Percentiles rank a stretch among this genome's conserved stretches.
These are phyloP conservation scores for Silurus asotus DNA, from an alignment of 2,113 vertebrate species.

Conservation along the genomic window DNA sequence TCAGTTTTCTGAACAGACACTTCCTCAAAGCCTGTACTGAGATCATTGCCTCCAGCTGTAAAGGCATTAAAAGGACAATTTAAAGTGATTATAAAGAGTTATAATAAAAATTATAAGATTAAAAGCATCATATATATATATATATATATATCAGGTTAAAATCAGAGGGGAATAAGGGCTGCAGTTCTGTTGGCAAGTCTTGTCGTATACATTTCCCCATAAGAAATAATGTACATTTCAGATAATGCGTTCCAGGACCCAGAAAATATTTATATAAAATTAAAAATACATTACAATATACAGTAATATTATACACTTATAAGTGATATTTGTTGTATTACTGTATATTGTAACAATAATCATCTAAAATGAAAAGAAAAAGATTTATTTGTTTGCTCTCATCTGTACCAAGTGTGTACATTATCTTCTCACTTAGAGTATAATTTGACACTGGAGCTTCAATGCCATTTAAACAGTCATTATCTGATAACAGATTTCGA, in stretches of 20 bases:
- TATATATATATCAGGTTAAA: not conserved
- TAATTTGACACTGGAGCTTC: not conserved
- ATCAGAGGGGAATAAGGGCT: not conserved
- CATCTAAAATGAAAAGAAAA: no score
- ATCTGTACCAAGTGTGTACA: not conserved
- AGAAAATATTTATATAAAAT: no score
- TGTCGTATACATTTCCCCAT: not conserved
- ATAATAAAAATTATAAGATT: not conserved
- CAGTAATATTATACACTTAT: no score
- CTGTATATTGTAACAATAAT: no score
- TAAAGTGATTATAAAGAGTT: not conserved
- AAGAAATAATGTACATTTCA: no score
- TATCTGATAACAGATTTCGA: not conserved
- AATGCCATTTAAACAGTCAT: not conserved
- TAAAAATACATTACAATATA: no score
- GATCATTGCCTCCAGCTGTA: constrained; percentile 65
- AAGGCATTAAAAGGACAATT: constrained; percentile 1
- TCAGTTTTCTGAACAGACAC: constrained; percentile 64
- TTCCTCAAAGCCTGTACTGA: constrained; percentile 70
- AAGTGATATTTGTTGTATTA: no score
- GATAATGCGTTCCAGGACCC: no score
- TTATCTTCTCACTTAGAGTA: not conserved
- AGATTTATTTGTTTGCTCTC: not conserved
- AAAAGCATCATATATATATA: not conserved
- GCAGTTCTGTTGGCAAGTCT: not conserved